Percentiles rank a stretch among this genome's conserved stretches.
Conservation (phyloP, 2,888 invertebrate species). For the Cerastis leucographa region DNA sequence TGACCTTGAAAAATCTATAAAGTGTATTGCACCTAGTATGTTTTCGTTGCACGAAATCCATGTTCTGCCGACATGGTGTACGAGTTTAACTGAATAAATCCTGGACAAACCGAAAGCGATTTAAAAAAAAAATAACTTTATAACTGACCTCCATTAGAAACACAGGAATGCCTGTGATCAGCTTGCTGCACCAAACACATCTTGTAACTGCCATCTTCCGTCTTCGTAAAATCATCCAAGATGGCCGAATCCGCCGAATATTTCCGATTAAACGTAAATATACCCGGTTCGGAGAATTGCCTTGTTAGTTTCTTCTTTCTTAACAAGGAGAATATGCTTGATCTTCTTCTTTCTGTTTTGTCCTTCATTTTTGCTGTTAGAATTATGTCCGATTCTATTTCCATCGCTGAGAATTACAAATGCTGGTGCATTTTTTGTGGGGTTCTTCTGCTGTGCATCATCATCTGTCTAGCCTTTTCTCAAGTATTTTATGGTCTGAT, state of each 20-base stretch:
- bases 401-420: slow-evolving; percentile 68
- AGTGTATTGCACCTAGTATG: too few relatives aligned
- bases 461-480: not conserved
- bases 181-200: slow-evolving; percentile 68
- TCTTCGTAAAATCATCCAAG: slow-evolving; percentile 76
- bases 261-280: slow-evolving; percentile 74
- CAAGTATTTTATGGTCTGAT: not conserved
- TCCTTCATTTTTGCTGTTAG: slow-evolving; percentile 75
- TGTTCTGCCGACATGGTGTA: too few relatives aligned
- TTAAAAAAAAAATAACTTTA: not conserved
- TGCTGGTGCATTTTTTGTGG: not conserved
- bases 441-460: not conserved
- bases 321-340: slow-evolving; percentile 83
- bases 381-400: slow-evolving; percentile 73
- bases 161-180: slow-evolving; percentile 65
- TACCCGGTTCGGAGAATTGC: slow-evolving; percentile 81
- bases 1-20: too few relatives aligned
- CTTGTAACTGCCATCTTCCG: slow-evolving; percentile 69
- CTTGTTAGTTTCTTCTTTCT: slow-evolving; percentile 82
- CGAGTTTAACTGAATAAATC: too few relatives aligned
- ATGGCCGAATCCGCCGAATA: slow-evolving; percentile 85
- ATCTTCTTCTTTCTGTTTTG: slow-evolving; percentile 79
- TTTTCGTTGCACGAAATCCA: too few relatives aligned
- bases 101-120: too few relatives aligned
- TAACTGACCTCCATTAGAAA: slow-evolving; percentile 76